Base-by-base conservation (phyloP, 1,140 invertebrate genomes). In the Drosophila pseudoananassae region DNA sequence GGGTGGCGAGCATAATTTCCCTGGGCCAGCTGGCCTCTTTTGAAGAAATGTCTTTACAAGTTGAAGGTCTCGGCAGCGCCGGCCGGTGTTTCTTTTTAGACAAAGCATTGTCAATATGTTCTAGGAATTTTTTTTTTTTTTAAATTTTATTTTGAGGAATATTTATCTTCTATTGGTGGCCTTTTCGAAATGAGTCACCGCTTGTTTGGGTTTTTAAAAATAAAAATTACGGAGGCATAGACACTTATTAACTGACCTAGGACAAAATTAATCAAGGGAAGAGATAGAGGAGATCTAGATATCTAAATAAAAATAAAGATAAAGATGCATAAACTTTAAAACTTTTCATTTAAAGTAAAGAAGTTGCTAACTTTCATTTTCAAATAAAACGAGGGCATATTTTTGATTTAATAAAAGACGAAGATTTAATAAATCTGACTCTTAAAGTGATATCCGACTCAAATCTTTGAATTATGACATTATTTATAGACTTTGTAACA, bases 181-280 rank as follows among this genome's bases (percentile, higher is more conserved):
- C 17, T 36, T n/a, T 43, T 3, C 14, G 3, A 2, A 2, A 52
- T 69, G 63, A 55, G 5, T 69, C 50, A 68, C 31, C 14, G 0
- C 25, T 38, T 68, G 40, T 23, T 38, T 46, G 9, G 15, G 25
- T 27, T 27, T 6, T 9, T 9, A 63, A 25, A 0, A 14, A 12
- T 38, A 40, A n/a, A 33, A 0, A 14, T 14, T 36, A 38, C 12
- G 3, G 10, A 31, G 20, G 12, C n/a, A 12, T 10, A 15, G 14
- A 12, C 23, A 27, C 46, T 38, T 63, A 33, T 56, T 33, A 31
- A 74, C 71, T 74, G 71, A 74, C 71, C 71, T 74, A 74, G 47
- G 46, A 27, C 70, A 74, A 73, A 47, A 14, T 46, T 46, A 23
- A 23, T 23, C 2, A 23, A 23, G 6, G 4, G 14, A 43, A 23